A percentile compares a stretch with the other conserved stretches of the same genome.
These are phyloP conservation scores for Tonatia bakeri DNA, from an alignment of 2,113 vertebrate genomes.

Conservation along the genomic window DNA sequence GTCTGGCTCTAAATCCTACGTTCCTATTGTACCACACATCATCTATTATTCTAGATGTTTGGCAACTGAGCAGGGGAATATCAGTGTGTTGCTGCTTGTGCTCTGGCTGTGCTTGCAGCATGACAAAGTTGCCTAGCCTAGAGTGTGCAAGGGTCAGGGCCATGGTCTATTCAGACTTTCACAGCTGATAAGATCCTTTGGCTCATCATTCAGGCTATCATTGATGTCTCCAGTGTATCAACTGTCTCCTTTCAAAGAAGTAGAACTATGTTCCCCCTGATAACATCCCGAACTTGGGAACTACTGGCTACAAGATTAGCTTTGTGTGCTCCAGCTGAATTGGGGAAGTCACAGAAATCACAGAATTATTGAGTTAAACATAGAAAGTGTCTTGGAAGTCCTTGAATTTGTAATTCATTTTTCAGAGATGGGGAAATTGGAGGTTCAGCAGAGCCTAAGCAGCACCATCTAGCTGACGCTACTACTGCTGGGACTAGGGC, in stretches of 20 bases:
- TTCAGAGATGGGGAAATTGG: neutral
- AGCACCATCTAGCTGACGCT: neutral
- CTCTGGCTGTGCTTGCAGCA: neutral
- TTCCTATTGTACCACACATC: neutral
- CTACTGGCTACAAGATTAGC: neutral
- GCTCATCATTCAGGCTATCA: neutral
- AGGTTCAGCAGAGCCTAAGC: neutral
- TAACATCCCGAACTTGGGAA: neutral
- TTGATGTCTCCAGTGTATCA: neutral
- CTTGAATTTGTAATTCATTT: neutral
- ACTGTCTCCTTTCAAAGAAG: conserved; percentile 5
- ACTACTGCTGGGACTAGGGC: neutral
- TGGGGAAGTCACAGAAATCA: neutral
- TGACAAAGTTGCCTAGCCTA: neutral
- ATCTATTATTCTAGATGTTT: neutral
- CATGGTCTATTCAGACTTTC: neutral
- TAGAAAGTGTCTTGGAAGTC: neutral
- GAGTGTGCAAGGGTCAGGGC: neutral
- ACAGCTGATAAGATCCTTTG: neutral
- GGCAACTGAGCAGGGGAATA: neutral
- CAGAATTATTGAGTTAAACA: neutral
- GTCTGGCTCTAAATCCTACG: neutral
- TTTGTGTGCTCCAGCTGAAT: neutral
- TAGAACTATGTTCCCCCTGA: neutral
- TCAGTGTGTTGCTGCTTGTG: neutral